Evolutionary conservation across 2,113 vertebrate genomes (phyloP).

Genomic region (Colossoma macropomum): DNA sequence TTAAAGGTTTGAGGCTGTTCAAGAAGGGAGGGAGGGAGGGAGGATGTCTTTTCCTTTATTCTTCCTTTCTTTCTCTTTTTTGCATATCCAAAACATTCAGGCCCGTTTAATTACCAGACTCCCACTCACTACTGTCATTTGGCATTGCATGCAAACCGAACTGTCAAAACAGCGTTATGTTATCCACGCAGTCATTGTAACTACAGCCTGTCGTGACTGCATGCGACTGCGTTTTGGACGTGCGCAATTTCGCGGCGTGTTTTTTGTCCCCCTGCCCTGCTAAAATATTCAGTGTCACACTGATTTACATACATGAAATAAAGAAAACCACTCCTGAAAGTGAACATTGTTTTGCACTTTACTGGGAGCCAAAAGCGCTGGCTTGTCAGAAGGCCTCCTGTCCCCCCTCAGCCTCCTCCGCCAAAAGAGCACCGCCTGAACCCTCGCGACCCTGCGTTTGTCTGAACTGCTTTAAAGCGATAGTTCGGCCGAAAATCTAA

Average conservation of each 20-base stretch:
- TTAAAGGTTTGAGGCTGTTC: background rate
- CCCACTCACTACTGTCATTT: background rate
- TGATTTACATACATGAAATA: constrained; percentile 36
- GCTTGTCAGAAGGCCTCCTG: constrained; percentile 3
- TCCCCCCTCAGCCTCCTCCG: background rate
- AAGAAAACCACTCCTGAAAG: constrained; percentile 39
- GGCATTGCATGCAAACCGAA: no score
- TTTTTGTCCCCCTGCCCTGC: background rate
- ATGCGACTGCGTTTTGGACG: background rate
- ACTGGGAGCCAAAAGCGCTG: background rate
- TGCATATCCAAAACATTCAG: background rate
- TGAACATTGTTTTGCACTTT: constrained; percentile 55
- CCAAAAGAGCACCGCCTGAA: background rate
- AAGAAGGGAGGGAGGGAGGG: background rate
- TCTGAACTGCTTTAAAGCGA: background rate
- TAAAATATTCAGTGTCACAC: constrained; percentile 40
- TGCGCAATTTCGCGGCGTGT: background rate
- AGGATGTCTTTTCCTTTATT: no score
- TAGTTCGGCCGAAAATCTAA: background rate
- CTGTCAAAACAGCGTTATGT: background rate
- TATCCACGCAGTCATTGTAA: background rate
- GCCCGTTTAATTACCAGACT: background rate
- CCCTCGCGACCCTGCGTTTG: background rate
- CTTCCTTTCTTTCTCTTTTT: background rate
- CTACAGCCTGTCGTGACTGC: background rate